Evolutionary conservation across 2,888 invertebrate genomes (phyloP), one percentile per base, ranked within the genome.

Genomic region (Aethes cnicana): DNA sequence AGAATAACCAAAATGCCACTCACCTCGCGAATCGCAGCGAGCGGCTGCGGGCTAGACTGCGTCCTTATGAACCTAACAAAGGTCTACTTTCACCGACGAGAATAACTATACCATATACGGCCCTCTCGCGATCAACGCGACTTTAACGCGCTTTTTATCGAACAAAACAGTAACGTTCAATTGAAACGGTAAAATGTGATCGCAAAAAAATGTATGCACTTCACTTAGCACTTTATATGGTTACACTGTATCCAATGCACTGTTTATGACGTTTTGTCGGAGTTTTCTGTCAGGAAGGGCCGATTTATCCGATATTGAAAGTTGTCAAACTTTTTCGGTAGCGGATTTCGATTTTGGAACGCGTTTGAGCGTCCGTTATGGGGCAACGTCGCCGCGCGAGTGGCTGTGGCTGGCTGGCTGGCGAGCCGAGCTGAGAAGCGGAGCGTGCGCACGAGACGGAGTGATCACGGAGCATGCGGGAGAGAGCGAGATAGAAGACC

Each of bases 61-160:
- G 86, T 87, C 88, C 88, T 88, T 88, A 82, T 80, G 84, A 86
- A 87, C 85, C 81, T 77, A 82, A 82, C 83, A 83, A 86, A 86
- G 87, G 84, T 87, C 78, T 84, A 88, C 88, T 88, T 88, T 89
- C 88, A 88, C 88, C 88, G 65, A 75, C 75, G 73, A 82, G 79
- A 81, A 80, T 77, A 79, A 78, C 75, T 69, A 68, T 62, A 77
- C 81, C 83, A 81, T 82, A 81, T 73, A 86, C 81, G 81, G 81
- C 78, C 82, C 83, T 82, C 78, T 68, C 68, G 72, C 77, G 77
- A 81, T 76, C 76, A 79, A 74, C 79, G 74, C 75, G 73, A 78
- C 63, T 77, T 72, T 71, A 79, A 79, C 75, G 77, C 81, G 79
- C 74, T 83, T 84, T 76, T 84, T 78, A 77, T 80, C 69, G 72